Evolutionary conservation across 2,113 vertebrate species (phyloP), one percentile per base, ranked within the genome.

Genomic region (Alexandromys fortis): DNA sequence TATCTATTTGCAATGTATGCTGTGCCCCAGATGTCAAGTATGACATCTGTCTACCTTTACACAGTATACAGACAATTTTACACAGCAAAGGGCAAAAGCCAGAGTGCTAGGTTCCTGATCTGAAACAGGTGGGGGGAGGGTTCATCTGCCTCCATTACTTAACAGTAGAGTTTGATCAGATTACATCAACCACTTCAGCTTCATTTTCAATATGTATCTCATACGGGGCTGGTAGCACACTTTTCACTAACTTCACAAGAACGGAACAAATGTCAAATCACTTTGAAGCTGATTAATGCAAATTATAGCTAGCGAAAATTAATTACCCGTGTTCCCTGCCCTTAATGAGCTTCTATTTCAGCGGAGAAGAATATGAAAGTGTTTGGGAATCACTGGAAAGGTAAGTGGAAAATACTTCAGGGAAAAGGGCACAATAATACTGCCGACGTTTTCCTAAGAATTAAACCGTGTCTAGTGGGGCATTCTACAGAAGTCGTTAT

Each of bases 221-320:
- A 87, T 83, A 38, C 38, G 22, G 52, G 45, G 11, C 61, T 86
- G 21, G 8, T 82, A 77, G 77, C 68, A 68, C 65, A 76, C n/a
- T 78, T 78, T 79, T 73, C n/a, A 91, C 86, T 90, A 17, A 82
- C 7, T 79, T 90, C 72, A 47, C 7, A 45, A 88, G 58, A 92
- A 78, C 58, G 35, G 65, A 92, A 87, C 38, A 28, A 96, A 93
- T 87, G 86, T 19, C 65, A 90, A 92, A 78, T 90, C 38, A 67
- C 24, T 83, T 90, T 78, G 30, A 90, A 78, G 92, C 67, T 87
- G 45, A 87, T 61, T 94, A 90, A 47, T 72, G 22, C 11, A 90
- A 76, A 73, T 75, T 1, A 35, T 78, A 94, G 81, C 76, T 88
- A 79, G 92, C 92, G 58, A 92, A 93, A 68, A 55, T 81, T 86